A percentile compares a stretch with the other conserved stretches of the same genome.
Conservation (phyloP, 2,113 vertebrate genomes). For the Grus americana region DNA sequence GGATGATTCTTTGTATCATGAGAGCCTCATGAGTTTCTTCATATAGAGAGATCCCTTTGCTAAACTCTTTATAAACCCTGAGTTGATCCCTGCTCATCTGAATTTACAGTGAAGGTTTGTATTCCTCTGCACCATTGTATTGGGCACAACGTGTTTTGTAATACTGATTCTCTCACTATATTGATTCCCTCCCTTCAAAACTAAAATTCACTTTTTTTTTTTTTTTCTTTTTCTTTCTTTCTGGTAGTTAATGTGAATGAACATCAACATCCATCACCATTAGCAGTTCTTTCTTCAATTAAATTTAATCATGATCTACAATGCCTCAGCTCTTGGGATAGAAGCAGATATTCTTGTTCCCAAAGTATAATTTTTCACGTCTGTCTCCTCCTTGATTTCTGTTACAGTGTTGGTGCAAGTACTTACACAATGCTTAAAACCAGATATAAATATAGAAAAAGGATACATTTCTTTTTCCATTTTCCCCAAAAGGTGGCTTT, state of each 20-base stretch:
- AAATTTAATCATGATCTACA: slow-evolving; percentile 12
- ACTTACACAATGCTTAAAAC: background rate
- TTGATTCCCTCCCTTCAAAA: slow-evolving; percentile 4
- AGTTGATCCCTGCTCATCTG: background rate
- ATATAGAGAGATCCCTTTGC: background rate
- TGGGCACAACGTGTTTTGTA: background rate
- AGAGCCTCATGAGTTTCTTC: background rate
- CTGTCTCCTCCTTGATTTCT: background rate
- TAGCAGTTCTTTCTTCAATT: slow-evolving; percentile 23
- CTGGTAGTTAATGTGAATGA: slow-evolving; percentile 7
- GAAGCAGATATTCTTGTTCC: background rate
- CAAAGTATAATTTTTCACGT: background rate
- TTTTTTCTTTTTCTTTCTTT: background rate
- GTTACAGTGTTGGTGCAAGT: background rate
- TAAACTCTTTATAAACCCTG: background rate
- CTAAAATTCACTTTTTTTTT: background rate
- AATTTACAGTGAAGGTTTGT: background rate
- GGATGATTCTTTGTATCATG: background rate
- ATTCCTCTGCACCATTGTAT: background rate
- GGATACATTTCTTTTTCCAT: background rate
- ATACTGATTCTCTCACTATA: background rate
- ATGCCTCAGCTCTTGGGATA: background rate
- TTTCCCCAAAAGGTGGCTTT: background rate
- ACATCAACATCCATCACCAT: slow-evolving; percentile 8
- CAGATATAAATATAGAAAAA: background rate